phyloP scores from a whole-genome alignment of 2,888 invertebrate genomes.

The Ashinkailepas kermadecensis region DNA sequence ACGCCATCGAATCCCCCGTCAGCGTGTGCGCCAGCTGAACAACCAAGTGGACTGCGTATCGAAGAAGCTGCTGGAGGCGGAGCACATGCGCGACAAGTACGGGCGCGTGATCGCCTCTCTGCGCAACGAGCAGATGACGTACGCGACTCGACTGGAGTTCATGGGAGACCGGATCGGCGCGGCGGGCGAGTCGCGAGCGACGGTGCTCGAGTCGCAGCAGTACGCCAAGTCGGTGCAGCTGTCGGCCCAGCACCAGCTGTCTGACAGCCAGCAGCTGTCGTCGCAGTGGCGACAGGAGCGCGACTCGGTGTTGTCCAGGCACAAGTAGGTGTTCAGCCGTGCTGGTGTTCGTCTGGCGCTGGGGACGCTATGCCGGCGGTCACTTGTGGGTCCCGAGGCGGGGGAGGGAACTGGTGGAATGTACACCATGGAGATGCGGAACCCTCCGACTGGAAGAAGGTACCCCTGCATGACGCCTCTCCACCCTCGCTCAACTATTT shows the following conservation, averaged over 20 bases:
- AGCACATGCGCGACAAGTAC: not conserved
- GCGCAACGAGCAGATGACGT: not conserved
- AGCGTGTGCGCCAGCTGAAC: not conserved
- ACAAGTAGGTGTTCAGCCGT: not conserved
- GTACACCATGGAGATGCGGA: no score
- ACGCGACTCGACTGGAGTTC: not conserved
- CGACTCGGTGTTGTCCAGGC: not conserved
- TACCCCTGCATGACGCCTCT: no score
- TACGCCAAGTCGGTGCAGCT: not conserved
- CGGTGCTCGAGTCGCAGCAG: not conserved
- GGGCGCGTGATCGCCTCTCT: not conserved
- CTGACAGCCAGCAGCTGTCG: not conserved
- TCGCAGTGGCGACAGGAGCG: not conserved
- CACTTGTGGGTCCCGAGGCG: no score
- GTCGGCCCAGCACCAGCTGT: not conserved
- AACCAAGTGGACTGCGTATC: not conserved
- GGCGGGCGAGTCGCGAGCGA: not conserved
- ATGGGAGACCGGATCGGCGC: not conserved
- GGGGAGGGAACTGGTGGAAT: no score
- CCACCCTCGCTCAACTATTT: no score
- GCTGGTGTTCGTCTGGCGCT: not conserved
- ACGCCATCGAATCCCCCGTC: not conserved
- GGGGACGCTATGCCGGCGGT: no score
- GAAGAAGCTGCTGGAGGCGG: conserved; percentile 10
- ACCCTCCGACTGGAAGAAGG: no score